Evolutionary conservation across 1,140 invertebrate species (phyloP), one percentile per base, ranked within the genome.

Genomic region (Gonioctena quinquepunctata): DNA sequence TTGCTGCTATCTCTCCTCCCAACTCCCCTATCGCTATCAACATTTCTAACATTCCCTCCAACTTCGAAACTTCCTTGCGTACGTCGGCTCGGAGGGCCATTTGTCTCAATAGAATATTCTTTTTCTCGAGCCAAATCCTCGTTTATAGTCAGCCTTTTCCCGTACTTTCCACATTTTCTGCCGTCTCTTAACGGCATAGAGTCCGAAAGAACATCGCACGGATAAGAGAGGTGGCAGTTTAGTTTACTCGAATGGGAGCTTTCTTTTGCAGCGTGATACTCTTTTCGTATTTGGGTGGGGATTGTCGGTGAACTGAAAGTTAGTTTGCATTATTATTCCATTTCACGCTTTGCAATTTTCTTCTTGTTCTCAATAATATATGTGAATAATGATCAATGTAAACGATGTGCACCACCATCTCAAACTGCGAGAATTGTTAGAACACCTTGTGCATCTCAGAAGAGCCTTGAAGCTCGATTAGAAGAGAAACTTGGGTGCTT

Each of bases 71-170:
- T 61, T 61, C 59, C 23, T 13, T 21, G 22, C 52, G 52, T 23
- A 54, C 52, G 52, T 18, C 60, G 26, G 11, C 13, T 54, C 49
- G 6, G 19, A 16, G 23, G 26, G 50, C 49, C 25, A 28, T 54
- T 66, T 54, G 63, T 66, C 27, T 54, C 63, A 48, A 66, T 52
- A 54, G 26, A 25, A 66, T 49, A 54, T 66, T 54, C 50, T 52
- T 66, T 66, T 27, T 66, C 50, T 54, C 48, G 63, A 54, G 19
- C 33, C 3, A 63, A 63, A 54, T 66, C 63, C 50, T n/a, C 63
- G 50, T 52, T 66, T 66, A 66, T 16, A 26, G 21, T 26, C 63
- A 18, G 49, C 16, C 33, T 16, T 66, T 66, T 66, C 48, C 22
- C 26, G 33, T 23, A 49, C 23, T 49, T 49, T 22, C 18, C 61